A percentile compares a stretch with the other conserved stretches of the same genome.
Conservation (phyloP, 2,797 vertebrate genomes). For the Muscicapa comitata region DNA sequence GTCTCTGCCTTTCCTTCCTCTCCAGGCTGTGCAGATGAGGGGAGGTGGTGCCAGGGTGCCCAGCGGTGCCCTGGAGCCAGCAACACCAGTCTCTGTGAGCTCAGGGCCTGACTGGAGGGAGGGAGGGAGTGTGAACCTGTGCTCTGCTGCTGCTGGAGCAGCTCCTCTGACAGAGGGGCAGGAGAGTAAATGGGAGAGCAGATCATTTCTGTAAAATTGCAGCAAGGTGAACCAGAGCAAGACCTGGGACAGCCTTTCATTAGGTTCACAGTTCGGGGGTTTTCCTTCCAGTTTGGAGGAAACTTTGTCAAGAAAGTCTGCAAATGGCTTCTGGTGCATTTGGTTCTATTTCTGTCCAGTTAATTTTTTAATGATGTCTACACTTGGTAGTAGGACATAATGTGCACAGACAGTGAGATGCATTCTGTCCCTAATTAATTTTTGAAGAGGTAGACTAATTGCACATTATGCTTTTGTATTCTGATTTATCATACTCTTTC, state of each 20-base stretch:
- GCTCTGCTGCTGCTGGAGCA: neutral
- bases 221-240: neutral
- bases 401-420: neutral
- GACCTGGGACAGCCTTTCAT: neutral
- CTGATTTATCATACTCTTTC: neutral
- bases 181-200: neutral
- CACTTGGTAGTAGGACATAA: neutral
- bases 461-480: neutral
- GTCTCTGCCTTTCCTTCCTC: neutral
- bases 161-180: neutral
- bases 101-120: neutral
- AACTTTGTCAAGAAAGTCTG: neutral
- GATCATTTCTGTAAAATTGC: neutral
- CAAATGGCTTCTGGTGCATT: neutral
- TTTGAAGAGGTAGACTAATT: neutral
- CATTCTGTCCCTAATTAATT: neutral
- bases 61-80: rapidly evolving
- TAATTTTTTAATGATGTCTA: neutral
- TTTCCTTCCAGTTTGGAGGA: neutral
- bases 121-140: neutral
- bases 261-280: rapidly evolving
- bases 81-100: neutral
- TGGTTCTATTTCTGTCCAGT: neutral
- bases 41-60: neutral
- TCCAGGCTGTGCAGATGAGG: neutral